These are phyloP conservation scores for Sebastes dallii DNA, from an alignment of 2,797 vertebrate species.

Conservation along the genomic window DNA sequence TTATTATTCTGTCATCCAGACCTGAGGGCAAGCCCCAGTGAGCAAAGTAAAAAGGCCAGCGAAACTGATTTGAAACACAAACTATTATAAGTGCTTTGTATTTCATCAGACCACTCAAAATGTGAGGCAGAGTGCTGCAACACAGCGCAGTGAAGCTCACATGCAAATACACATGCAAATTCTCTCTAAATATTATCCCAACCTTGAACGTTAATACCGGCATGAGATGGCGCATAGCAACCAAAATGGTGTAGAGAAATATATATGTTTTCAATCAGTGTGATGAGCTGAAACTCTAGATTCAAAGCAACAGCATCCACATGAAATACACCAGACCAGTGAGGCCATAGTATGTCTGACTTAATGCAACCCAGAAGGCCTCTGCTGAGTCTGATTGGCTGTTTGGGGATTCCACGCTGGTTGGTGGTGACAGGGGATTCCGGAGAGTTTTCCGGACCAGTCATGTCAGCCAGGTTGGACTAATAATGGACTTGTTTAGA, in stretches of 20 bases:
- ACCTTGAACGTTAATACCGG: background rate
- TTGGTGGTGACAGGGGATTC: slow-evolving; percentile 57
- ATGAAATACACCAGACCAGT: slow-evolving; percentile 55
- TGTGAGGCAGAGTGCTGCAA: background rate
- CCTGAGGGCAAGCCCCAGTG: background rate
- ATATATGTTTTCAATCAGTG: slow-evolving; percentile 58
- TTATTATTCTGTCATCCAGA: slow-evolving; percentile 6
- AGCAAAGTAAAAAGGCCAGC: background rate
- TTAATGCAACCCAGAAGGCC: slow-evolving; percentile 72
- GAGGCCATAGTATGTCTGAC: slow-evolving; percentile 48
- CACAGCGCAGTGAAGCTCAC: background rate
- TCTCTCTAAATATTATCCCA: background rate
- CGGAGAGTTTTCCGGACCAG: slow-evolving; percentile 42
- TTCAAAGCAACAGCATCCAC: slow-evolving; percentile 53
- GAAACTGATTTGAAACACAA: background rate
- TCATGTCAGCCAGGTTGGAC: slow-evolving; percentile 35
- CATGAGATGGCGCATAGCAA: slow-evolving; percentile 2
- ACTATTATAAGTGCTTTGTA: background rate
- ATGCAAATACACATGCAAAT: slow-evolving; percentile 57
- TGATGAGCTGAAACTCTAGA: slow-evolving; percentile 58
- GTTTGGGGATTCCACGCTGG: slow-evolving; percentile 42
- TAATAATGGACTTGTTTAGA: slow-evolving; percentile 32
- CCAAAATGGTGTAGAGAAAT: slow-evolving; percentile 10
- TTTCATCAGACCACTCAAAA: slow-evolving; percentile 30
- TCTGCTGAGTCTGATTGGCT: slow-evolving; percentile 37